Evolutionary conservation across 2,113 vertebrate species (phyloP), one percentile per base, ranked within the genome.

Genomic region (Dasyurus viverrinus): DNA sequence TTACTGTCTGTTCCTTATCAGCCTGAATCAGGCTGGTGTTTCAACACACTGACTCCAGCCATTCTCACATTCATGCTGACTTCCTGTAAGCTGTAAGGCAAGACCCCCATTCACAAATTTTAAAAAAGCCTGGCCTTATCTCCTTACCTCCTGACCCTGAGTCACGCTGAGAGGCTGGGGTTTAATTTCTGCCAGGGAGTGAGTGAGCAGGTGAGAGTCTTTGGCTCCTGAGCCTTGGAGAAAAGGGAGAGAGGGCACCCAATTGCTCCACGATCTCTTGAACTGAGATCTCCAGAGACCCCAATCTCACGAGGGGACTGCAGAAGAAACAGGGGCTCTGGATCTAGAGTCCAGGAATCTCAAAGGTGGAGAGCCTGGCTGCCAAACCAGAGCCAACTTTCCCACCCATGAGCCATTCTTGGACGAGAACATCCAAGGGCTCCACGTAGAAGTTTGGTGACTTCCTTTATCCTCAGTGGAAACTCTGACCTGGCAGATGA

Each of bases 71-170:
- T 99, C 99, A 99, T 98, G 93, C 98, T 97, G 96, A 94, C 98
- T 99, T 99, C 99, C 99, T 99, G 99, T 98, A 97, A 97, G 96
- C 99, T 98, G 99, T 99, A 99, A 99, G 99, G 98, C 99, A 98
- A 99, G 99, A 99, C 99, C 98, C 68, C 97, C 97, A 93, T 98
- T 98, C 99, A 99, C 99, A 99, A 99, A 52, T 52, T 52, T 10
- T 36, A 68, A 68, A 84, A 98, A 98, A 98, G 98, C 98, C 93
- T 53, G 96, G 96, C 95, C 98, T 99, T 99, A 99, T 99, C 99
- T 99, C 98, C 94, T 98, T 98, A 98, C 98, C 99, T 99, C 97
- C 89, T 97, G 99, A 99, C 99, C 99, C 98, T 3, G 95, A 96
- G 97, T 96, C 98, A 93, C 54, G 96, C 98, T 91, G 89, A 1